Percentiles rank a stretch among this genome's conserved stretches.
These are phyloP conservation scores for Camponotus pennsylvanicus DNA, from an alignment of 1,140 invertebrate species.

Conservation along the genomic window DNA sequence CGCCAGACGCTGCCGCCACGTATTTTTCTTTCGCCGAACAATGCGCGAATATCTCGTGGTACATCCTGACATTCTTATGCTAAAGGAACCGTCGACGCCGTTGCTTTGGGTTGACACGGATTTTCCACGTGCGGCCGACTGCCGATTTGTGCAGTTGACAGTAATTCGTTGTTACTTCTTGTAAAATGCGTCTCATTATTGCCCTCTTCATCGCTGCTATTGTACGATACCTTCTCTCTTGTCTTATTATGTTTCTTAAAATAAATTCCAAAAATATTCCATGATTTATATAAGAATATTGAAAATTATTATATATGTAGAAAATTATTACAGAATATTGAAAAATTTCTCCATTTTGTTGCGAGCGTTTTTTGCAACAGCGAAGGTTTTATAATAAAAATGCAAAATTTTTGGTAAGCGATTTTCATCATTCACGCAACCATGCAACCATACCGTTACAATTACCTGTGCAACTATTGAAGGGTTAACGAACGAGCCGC, in stretches of 20 bases:
- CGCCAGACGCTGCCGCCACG: constrained; percentile 68
- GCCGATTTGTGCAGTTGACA: constrained; percentile 48
- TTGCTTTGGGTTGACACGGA: constrained; percentile 57
- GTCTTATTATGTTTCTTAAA: background rate
- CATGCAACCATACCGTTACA: constrained; percentile 19
- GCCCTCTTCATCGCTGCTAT: background rate
- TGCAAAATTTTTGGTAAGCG: background rate
- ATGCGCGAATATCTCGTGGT: constrained; percentile 56
- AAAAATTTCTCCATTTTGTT: background rate
- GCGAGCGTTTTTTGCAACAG: background rate
- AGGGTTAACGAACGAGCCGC: constrained; percentile 71
- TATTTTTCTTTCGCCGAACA: constrained; percentile 73
- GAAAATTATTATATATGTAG: too few species aligned
- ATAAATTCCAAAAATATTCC: too few species aligned
- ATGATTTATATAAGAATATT: too few species aligned
- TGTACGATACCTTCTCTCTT: background rate
- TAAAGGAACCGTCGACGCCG: constrained; percentile 69
- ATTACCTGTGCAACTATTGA: constrained; percentile 42
- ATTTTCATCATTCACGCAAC: constrained; percentile 20
- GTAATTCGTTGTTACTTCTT: constrained; percentile 1
- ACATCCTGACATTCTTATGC: constrained; percentile 71
- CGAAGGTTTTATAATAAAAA: background rate
- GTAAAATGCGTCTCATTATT: background rate
- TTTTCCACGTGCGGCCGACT: constrained; percentile 67
- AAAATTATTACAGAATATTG: too few species aligned